Conservation (phyloP, 2,797 vertebrate genomes). For the Arctocebus calabarensis region DNA sequence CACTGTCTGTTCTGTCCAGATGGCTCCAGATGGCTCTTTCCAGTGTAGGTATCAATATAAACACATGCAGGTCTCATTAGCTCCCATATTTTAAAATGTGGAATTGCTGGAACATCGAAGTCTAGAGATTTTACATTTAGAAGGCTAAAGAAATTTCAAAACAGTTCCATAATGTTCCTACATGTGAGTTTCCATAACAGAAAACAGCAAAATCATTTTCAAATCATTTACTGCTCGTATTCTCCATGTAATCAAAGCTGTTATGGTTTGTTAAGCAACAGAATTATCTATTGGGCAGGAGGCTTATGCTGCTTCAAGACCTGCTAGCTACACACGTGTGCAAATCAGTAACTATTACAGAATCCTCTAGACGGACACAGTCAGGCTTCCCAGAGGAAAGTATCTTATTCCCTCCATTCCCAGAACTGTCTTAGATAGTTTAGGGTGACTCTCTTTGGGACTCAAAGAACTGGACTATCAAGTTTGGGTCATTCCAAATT, state of each 20-base stretch:
- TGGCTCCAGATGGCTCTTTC: background rate
- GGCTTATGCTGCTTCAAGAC: conserved; percentile 40
- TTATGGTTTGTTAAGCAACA: conserved; percentile 77
- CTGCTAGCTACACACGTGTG: conserved; percentile 50
- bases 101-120: conserved; percentile 35
- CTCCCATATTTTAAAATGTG: conserved; percentile 20
- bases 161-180: conserved; percentile 57
- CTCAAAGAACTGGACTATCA: background rate
- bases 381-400: conserved; percentile 10
- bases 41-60: background rate
- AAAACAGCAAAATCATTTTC: conserved; percentile 73
- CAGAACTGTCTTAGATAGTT: background rate
- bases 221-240: conserved; percentile 62
- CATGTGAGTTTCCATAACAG: conserved; percentile 61
- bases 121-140: conserved; percentile 60
- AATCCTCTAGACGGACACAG: background rate
- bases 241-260: conserved; percentile 71
- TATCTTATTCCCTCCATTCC: background rate
- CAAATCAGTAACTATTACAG: conserved; percentile 42
- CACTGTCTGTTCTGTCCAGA: background rate
- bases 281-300: conserved; percentile 71
- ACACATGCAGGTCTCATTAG: background rate
- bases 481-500: background rate
- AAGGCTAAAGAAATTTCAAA: conserved; percentile 61
- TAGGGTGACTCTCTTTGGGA: background rate